Conservation (phyloP, 2,888 invertebrate species). For the Drosophila subquinaria region DNA sequence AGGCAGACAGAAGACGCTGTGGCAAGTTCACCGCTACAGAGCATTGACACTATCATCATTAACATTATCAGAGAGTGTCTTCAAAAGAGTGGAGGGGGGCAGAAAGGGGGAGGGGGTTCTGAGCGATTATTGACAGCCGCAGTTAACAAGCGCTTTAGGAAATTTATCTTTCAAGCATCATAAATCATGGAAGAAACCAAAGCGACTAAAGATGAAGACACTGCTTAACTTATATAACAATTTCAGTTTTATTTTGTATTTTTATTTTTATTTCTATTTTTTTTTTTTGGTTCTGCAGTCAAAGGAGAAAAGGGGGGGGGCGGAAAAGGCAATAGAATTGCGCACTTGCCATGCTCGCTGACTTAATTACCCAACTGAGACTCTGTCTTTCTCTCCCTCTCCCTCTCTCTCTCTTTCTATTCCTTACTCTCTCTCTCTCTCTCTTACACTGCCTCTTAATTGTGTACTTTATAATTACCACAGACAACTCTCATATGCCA, state of each 20-base stretch:
- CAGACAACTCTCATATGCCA: conserved; percentile 33
- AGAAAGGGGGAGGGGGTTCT: not conserved
- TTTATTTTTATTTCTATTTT: not conserved
- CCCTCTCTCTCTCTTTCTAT: not conserved
- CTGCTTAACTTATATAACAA: conserved; percentile 59
- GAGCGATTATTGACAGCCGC: conserved; percentile 73
- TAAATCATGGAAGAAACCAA: conserved; percentile 63
- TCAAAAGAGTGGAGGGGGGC: no score
- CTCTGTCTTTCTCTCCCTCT: conserved; percentile 2
- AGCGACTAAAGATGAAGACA: conserved; percentile 13
- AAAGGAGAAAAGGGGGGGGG: not conserved
- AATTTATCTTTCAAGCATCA: conserved; percentile 81
- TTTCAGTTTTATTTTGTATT: not conserved
- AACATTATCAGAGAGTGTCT: conserved; percentile 48
- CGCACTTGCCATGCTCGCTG: conserved; percentile 74
- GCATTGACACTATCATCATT: conserved; percentile 67
- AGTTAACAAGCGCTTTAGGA: conserved; percentile 73
- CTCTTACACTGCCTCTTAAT: conserved; percentile 4
- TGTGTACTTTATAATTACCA: conserved; percentile 47
- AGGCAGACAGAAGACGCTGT: conserved; percentile 33
- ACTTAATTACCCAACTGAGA: conserved; percentile 67
- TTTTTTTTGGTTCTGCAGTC: conserved; percentile 24
- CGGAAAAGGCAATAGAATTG: conserved; percentile 18
- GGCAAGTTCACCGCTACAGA: conserved; percentile 69
- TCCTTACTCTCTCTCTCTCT: not conserved